Base-by-base conservation (phyloP, 92 coral and sea anemone species). In the Palythoa grandiflora region DNA sequence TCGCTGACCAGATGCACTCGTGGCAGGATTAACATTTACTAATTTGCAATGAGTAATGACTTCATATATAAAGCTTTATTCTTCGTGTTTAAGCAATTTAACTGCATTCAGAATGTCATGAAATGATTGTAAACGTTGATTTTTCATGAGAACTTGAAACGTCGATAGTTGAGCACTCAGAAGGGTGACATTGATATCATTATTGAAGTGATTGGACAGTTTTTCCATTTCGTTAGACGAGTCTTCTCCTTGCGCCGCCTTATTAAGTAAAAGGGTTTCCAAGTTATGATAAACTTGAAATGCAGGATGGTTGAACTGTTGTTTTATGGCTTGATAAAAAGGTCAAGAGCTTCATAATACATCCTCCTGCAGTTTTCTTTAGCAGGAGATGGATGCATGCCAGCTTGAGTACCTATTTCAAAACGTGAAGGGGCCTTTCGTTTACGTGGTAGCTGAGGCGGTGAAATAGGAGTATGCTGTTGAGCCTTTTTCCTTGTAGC, bases 361-460 rank as follows among this genome's bases (percentile, higher is more conserved):
- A 87, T 81, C 68, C 55, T 75, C 21, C 93, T 72, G 85, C 66
- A 81, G 77, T 88, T 78, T 89, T 87, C 77, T 54, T 88, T 79
- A 73, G 92, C 86, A 79, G 91, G 86, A 85, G 15, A 61, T 50
- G 92, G 90, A 84, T 80, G 61, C 10, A 60, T 13, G 16, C 87
- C 84, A 35, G 87, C 80, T 60, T 71, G 78, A 59, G 83, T 77
- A 13, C 93, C 93, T 70, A 80, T 37, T 87, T 90, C 90, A 66
- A 74, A 90, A 52, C 85, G 68, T 60, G 88, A 60, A 53, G 88
- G 88, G 48, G 74, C 73, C 55, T 28, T 85, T 87, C 80, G 90
- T 73, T 90, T 90, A 53, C 93, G 87, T 90, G 93, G 93, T 8
- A 73, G 68, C 74, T 53, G 93, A 87, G 88, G 74, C 88, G 14